Percentiles rank a stretch among this genome's conserved stretches.
These are phyloP conservation scores for Cyprinus carpio DNA, from an alignment of 2,113 vertebrate genomes.

Conservation along the genomic window DNA sequence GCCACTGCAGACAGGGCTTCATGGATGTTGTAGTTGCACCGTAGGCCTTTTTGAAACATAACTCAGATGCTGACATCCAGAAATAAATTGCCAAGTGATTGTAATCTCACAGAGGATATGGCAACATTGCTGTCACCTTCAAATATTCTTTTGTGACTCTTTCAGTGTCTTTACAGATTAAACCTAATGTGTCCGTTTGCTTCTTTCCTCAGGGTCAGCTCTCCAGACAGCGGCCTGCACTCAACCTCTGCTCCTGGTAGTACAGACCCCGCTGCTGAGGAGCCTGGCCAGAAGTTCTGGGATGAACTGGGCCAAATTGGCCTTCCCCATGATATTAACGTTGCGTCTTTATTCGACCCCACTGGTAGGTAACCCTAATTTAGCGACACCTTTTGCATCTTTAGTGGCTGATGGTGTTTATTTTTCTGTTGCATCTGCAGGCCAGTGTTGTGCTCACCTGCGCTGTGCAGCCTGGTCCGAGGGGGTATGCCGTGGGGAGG, in stretches of 20 bases:
- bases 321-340: conserved; percentile 88
- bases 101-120: background rate
- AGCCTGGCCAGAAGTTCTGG: conserved; percentile 84
- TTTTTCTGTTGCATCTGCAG: conserved; percentile 65
- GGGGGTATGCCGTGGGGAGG: conserved; percentile 84
- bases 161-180: background rate
- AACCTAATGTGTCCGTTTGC: background rate
- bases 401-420: conserved; percentile 30
- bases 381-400: background rate
- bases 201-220: conserved; percentile 52
- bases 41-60: background rate
- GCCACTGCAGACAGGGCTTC: background rate
- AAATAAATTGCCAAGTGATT: background rate
- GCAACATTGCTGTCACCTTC: background rate
- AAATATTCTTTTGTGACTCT: conserved; percentile 5
- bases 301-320: conserved; percentile 92
- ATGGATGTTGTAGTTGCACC: background rate
- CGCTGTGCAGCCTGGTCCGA: conserved; percentile 94
- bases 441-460: conserved; percentile 96
- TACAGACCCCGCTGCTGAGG: conserved; percentile 80
- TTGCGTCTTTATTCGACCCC: conserved; percentile 94
- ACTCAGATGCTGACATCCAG: background rate
- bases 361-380: conserved; percentile 79
- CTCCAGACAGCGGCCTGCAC: conserved; percentile 59
- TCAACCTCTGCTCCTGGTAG: conserved; percentile 63